These are phyloP conservation scores for Siniperca knerii DNA, from an alignment of 2,113 vertebrate species.

Conservation along the genomic window DNA sequence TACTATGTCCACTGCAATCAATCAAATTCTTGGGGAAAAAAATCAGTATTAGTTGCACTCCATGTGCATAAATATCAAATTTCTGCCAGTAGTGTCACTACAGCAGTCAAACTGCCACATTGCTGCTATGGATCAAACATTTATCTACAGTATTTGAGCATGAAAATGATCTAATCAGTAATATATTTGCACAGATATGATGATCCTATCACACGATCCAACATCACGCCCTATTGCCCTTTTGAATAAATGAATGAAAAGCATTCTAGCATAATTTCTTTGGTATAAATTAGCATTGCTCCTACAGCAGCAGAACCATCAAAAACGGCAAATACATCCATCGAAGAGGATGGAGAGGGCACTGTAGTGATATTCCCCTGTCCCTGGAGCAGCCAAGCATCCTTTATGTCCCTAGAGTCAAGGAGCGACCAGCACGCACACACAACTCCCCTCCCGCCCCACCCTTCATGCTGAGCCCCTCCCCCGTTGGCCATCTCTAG, in stretches of 20 bases:
- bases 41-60: background rate
- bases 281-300: background rate
- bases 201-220: background rate
- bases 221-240: background rate
- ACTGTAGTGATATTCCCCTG: slow-evolving; percentile 45
- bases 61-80: slow-evolving; percentile 7
- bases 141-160: background rate
- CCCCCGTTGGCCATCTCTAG: slow-evolving; percentile 31
- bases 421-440: slow-evolving; percentile 58
- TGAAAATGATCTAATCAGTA: background rate
- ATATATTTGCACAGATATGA: slow-evolving; percentile 7
- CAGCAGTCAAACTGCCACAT: slow-evolving; percentile 1
- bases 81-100: background rate
- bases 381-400: slow-evolving; percentile 71
- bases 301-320: slow-evolving; percentile 28
- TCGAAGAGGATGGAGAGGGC: slow-evolving; percentile 28
- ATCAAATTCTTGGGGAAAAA: slow-evolving; percentile 4
- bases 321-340: slow-evolving; percentile 36
- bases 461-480: slow-evolving; percentile 41
- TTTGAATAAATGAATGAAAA: slow-evolving; percentile 33
- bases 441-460: slow-evolving; percentile 15
- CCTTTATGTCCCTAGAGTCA: slow-evolving; percentile 68
- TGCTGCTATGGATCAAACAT: slow-evolving; percentile 11
- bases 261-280: background rate
- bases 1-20: background rate